Conservation (phyloP, 1,140 invertebrate genomes). For the Drosophila santomea region DNA sequence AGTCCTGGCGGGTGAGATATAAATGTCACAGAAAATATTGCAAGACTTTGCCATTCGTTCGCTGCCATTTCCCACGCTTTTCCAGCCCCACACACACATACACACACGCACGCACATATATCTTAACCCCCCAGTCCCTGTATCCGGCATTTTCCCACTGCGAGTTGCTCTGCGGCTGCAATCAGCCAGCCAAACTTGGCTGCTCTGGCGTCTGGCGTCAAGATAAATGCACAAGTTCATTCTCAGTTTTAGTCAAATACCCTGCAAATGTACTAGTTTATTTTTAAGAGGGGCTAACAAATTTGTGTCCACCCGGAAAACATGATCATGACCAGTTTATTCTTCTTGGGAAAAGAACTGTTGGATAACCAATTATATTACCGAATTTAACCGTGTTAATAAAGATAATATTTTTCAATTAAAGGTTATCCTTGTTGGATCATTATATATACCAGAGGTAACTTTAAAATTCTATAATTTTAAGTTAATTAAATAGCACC, state of each 20-base stretch:
- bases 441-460: too few relatives aligned
- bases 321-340: too few relatives aligned
- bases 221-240: conserved; percentile 83
- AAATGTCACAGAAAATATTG: conserved; percentile 80
- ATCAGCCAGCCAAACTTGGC: conserved; percentile 68
- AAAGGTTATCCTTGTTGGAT: too few relatives aligned
- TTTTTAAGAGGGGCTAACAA: too few relatives aligned
- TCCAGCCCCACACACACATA: neutral
- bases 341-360: too few relatives aligned
- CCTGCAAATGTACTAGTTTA: conserved; percentile 9
- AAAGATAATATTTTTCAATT: too few relatives aligned
- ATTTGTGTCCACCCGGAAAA: too few relatives aligned
- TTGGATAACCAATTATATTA: too few relatives aligned
- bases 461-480: too few relatives aligned
- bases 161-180: conserved; percentile 51
- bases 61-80: conserved; percentile 1
- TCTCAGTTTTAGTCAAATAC: conserved; percentile 59
- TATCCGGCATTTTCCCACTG: conserved; percentile 47
- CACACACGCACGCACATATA: conserved; percentile 4
- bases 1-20: conserved; percentile 49
- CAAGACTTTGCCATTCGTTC: conserved; percentile 56
- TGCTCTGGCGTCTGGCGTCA: conserved; percentile 53
- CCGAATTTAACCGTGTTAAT: too few relatives aligned
- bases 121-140: conserved; percentile 17
- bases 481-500: too few relatives aligned